phyloP scores from a whole-genome alignment of 2,888 invertebrate genomes.

The Gnatocerus cornutus region DNA sequence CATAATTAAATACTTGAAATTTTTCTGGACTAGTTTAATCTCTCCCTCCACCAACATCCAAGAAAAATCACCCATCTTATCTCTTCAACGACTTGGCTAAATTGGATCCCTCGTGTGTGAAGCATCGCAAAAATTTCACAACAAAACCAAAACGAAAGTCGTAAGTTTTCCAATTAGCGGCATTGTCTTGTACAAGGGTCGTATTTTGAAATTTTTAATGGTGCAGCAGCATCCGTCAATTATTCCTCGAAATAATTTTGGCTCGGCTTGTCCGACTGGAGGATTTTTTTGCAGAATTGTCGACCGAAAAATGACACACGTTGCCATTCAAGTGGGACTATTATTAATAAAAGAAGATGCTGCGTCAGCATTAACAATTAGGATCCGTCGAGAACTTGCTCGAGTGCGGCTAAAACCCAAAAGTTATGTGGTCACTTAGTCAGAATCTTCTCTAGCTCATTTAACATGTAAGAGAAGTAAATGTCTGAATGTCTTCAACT shows the following conservation, averaged over 20 bases:
- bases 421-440: constrained; percentile 39
- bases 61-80: constrained; percentile 4
- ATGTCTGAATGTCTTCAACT: constrained; percentile 35
- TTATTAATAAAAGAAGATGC: constrained; percentile 50
- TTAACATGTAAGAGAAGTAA: constrained; percentile 34
- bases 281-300: constrained; percentile 41
- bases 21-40: constrained; percentile 9
- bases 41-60: neutral
- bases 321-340: constrained; percentile 34
- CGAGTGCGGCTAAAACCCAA: constrained; percentile 41
- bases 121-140: constrained; percentile 14
- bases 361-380: constrained; percentile 55
- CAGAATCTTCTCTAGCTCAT: constrained; percentile 34
- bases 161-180: constrained; percentile 38
- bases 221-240: constrained; percentile 20
- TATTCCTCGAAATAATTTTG: constrained; percentile 36
- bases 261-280: constrained; percentile 18
- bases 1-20: constrained; percentile 16
- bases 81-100: neutral
- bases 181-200: constrained; percentile 32
- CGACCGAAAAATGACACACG: constrained; percentile 42
- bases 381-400: constrained; percentile 51
- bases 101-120: constrained; percentile 11
- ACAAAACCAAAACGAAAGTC: constrained; percentile 4
- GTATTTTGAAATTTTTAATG: constrained; percentile 38